phyloP scores from a whole-genome alignment of 2,113 vertebrate genomes.

The Cavia porcellus region DNA sequence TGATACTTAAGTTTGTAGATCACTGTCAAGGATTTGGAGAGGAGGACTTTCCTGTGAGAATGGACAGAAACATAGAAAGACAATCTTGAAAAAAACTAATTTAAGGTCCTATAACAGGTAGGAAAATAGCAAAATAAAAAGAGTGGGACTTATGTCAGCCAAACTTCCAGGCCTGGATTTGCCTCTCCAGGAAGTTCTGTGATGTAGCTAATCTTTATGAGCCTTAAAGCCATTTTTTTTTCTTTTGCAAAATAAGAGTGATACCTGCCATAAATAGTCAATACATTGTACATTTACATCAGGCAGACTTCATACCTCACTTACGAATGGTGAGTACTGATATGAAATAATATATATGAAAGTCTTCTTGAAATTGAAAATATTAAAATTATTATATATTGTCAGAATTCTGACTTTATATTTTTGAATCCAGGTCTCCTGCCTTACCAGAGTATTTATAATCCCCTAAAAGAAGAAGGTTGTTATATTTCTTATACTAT shows the following conservation, averaged over 20 bases:
- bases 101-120: not conserved
- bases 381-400: not conserved
- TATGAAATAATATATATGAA: not conserved
- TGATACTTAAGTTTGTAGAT: not conserved
- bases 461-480: not conserved
- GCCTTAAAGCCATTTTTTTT: not conserved
- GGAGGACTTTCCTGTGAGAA: not conserved
- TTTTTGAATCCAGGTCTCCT: not conserved
- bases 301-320: not conserved
- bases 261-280: not conserved
- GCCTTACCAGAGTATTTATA: not conserved
- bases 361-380: not conserved
- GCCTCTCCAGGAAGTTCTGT: not conserved
- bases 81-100: not conserved
- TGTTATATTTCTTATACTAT: not conserved
- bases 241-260: not conserved
- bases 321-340: not conserved
- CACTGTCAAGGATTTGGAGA: not conserved
- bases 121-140: not conserved
- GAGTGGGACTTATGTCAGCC: not conserved
- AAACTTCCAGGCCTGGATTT: slow-evolving; percentile 42
- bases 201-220: not conserved
- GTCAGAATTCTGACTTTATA: not conserved
- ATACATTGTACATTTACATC: not conserved
- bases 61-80: not conserved